Conservation (phyloP, 2,113 vertebrate species). For the Alouatta palliata region DNA sequence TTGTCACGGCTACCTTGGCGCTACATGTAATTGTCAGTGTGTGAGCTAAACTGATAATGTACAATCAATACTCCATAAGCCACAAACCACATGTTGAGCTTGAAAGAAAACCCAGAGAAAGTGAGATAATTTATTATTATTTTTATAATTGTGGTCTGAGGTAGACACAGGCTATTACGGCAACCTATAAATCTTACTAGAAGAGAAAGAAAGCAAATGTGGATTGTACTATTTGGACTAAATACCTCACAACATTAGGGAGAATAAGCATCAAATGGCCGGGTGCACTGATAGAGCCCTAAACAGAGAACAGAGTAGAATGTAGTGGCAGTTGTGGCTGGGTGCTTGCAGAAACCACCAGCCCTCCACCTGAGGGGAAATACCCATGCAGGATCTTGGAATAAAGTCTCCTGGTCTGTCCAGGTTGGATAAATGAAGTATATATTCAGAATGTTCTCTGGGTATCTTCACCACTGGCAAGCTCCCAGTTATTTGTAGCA, state of each 20-base stretch:
- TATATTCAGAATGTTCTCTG: accelerated
- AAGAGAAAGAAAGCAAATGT: not conserved
- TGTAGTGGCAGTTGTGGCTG: not conserved
- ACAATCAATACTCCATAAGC: slow-evolving; percentile 88
- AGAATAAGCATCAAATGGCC: not conserved
- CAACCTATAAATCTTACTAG: slow-evolving; percentile 20
- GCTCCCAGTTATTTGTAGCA: not conserved
- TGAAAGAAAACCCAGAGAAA: slow-evolving; percentile 64
- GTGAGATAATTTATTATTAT: slow-evolving; percentile 55
- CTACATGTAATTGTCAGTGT: slow-evolving; percentile 88
- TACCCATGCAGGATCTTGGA: not conserved
- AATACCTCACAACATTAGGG: not conserved
- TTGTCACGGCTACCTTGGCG: slow-evolving; percentile 89
- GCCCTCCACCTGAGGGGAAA: not conserved
- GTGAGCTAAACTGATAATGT: slow-evolving; percentile 90
- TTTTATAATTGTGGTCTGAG: slow-evolving; percentile 21
- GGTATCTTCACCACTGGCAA: not conserved
- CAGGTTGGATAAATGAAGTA: not conserved
- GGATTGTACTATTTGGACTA: not conserved
- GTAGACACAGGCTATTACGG: not conserved
- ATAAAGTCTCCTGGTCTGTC: not conserved
- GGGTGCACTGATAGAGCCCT: not conserved
- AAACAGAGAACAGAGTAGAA: not conserved
- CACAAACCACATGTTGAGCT: slow-evolving; percentile 83
- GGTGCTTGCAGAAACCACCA: not conserved